phyloP scores from a whole-genome alignment of 2,797 vertebrate species.

The Platalea minor region DNA sequence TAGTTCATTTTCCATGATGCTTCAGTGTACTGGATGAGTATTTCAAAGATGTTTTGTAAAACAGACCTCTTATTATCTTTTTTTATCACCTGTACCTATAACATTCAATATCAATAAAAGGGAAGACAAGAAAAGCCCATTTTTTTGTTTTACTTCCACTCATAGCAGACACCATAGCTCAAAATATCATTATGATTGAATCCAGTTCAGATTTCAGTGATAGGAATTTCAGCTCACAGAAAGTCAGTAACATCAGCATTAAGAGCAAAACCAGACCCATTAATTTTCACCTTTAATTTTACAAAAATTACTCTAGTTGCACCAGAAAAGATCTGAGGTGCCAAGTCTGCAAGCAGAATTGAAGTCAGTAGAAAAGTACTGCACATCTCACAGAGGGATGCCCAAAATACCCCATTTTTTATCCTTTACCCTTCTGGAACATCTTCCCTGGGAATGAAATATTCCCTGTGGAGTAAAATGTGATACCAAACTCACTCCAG shows the following conservation, averaged over 20 bases:
- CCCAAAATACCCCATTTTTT: background rate
- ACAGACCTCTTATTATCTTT: background rate
- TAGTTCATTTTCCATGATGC: background rate
- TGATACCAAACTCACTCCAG: background rate
- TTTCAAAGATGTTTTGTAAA: background rate
- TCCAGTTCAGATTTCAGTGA: background rate
- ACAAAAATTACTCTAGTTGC: background rate
- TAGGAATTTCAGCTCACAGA: background rate
- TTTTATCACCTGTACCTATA: background rate
- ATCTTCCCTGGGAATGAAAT: background rate
- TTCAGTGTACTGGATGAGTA: background rate
- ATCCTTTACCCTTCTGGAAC: background rate
- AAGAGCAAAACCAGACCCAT: background rate
- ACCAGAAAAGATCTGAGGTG: background rate
- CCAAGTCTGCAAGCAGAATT: background rate
- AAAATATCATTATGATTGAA: background rate
- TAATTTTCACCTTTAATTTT: background rate
- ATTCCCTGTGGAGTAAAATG: background rate
- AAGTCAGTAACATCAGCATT: background rate
- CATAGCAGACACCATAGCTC: background rate
- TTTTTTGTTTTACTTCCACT: background rate
- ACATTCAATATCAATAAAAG: background rate
- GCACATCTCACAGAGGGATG: background rate
- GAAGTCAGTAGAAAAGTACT: background rate
- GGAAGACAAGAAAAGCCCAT: background rate